Evolutionary conservation across 2,113 vertebrate genomes (phyloP), one percentile per base, ranked within the genome.

Genomic region (Strigops habroptila): DNA sequence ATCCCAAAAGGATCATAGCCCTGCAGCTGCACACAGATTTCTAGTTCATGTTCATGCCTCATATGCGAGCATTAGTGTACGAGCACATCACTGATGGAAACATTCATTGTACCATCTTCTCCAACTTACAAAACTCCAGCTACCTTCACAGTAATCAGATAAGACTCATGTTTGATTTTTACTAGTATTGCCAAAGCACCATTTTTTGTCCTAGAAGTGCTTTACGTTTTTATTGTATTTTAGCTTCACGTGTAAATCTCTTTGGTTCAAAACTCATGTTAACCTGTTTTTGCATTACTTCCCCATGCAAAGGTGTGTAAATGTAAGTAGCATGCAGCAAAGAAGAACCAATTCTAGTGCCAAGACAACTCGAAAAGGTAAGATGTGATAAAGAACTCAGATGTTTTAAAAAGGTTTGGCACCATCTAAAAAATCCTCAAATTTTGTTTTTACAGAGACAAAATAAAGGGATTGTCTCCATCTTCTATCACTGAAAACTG

Each of bases 361-460:
- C 86, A 92, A 94, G 82, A 79, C 48, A 64, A 25, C 69, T 28
- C 37, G 4, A 35, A 77, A 93, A 93, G 96, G 94, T 97, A 95
- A 97, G 94, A 76, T 5, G 2, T 84, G 48, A 74, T 25, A 27
- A 91, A 75, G 24, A 35, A 59, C 22, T 30, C 2, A 1, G 35
- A 74, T 18, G 4, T 74, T 85, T 90, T 39, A 33, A 52, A 94
- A 86, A 43, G 4, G 2, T 57, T 88, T 88, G 2, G 4, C 60
- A 21, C 0, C 9, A n/a, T 39, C 18, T 43, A 53, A 86, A 60
- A 91, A 67, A 21, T 18, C 7, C 18, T 64, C n/a, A 25, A 76
- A 18, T 3, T 63, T 76, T 85, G 3, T 7, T 10, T 25, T 41
- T 90, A 46, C 8, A 41, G 53, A 52, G 35, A 27, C 3, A 71